Conservation (phyloP, 1,140 invertebrate species). For the Zaprionus vittiger region DNA sequence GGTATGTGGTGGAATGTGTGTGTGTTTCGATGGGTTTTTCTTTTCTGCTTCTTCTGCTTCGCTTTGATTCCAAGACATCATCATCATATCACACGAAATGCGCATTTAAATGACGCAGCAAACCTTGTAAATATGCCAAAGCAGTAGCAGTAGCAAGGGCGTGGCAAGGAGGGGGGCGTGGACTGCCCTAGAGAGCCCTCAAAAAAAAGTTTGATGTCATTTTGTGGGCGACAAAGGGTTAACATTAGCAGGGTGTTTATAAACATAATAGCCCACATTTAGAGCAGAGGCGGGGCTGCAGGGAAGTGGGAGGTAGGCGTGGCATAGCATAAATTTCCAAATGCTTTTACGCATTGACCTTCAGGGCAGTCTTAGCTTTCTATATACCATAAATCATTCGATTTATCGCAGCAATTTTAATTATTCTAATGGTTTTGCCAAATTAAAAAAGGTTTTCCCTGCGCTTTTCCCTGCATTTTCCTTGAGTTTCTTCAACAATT, state of each 20-base stretch:
- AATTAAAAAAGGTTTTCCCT: neutral
- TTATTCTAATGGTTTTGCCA: neutral
- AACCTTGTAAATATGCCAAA: neutral
- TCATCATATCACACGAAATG: conserved; percentile 4
- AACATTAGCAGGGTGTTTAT: neutral
- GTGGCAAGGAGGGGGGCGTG: neutral
- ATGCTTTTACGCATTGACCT: neutral
- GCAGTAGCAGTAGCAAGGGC: neutral
- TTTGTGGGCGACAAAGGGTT: too few species aligned
- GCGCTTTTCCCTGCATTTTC: too few species aligned
- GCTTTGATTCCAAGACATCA: neutral
- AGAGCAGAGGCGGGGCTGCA: neutral
- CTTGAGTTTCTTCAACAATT: too few species aligned
- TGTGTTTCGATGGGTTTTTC: conserved; percentile 18
- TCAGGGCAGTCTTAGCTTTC: neutral
- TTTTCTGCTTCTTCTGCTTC: neutral
- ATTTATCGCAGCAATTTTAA: neutral
- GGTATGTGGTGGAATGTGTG: conserved; percentile 8
- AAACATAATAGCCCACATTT: neutral
- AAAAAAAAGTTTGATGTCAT: neutral
- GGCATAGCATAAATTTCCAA: conserved; percentile 1
- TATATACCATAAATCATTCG: neutral
- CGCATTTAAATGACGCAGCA: conserved; percentile 2
- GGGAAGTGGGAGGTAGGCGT: neutral
- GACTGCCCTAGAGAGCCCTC: too few species aligned